Evolutionary conservation across 2,888 invertebrate species (phyloP).

Genomic region (Drosophila subsilvestris): DNA sequence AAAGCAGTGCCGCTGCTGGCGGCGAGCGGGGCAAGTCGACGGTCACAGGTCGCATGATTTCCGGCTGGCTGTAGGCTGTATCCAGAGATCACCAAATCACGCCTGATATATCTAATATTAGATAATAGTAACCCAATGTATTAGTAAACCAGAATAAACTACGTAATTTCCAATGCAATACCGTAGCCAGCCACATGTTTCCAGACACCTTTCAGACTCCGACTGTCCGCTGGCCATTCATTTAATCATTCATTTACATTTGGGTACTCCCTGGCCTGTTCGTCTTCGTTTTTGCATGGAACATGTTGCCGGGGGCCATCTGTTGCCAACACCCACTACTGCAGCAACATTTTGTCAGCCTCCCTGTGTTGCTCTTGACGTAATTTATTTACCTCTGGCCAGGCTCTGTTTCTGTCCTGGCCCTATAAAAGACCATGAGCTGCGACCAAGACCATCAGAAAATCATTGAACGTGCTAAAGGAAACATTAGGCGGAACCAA

Average conservation of each 20-base stretch:
- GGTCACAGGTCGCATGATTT: constrained; percentile 89
- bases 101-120: neutral
- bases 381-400: constrained; percentile 47
- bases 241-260: neutral
- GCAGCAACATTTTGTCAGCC: constrained; percentile 30
- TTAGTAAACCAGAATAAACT: constrained; percentile 34
- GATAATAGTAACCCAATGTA: neutral
- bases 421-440: constrained; percentile 81
- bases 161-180: constrained; percentile 30
- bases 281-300: neutral
- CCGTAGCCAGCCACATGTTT: neutral
- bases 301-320: constrained; percentile 24
- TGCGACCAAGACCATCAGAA: constrained; percentile 75
- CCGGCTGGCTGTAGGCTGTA: constrained; percentile 88
- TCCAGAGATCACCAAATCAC: no score
- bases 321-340: constrained; percentile 43
- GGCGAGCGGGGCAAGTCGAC: constrained; percentile 89
- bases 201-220: neutral
- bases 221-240: neutral
- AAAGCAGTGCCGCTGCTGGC: constrained; percentile 84
- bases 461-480: constrained; percentile 64
- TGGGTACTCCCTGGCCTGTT: neutral
- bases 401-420: constrained; percentile 55
- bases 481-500: constrained; percentile 48
- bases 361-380: constrained; percentile 16